phyloP scores from a whole-genome alignment of 2,113 vertebrate genomes.

The Nerophis ophidion region DNA sequence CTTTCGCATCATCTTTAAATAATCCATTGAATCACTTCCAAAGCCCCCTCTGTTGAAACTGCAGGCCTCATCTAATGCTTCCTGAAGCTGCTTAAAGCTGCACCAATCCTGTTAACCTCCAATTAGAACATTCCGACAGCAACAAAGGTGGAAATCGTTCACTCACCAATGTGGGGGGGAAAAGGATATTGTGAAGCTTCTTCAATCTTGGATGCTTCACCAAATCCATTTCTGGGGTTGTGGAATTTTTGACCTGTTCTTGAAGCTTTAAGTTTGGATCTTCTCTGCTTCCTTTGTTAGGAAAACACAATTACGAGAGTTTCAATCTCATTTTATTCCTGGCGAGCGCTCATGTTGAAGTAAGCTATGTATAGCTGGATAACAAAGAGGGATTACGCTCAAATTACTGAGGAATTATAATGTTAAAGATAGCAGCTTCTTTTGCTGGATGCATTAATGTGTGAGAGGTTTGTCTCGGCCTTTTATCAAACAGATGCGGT shows the following conservation, averaged over 20 bases:
- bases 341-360: background rate
- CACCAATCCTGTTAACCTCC: slow-evolving; percentile 14
- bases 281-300: background rate
- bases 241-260: background rate
- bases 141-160: background rate
- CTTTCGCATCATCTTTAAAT: slow-evolving; percentile 3
- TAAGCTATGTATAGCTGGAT: slow-evolving; percentile 1
- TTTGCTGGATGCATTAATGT: background rate
- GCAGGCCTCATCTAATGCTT: background rate
- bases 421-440: background rate
- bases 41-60: slow-evolving; percentile 6
- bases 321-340: slow-evolving; percentile 10
- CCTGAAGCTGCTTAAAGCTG: slow-evolving; percentile 7
- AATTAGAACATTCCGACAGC: background rate
- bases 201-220: background rate
- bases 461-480: background rate
- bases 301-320: background rate
- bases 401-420: slow-evolving; percentile 17
- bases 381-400: slow-evolving; percentile 35
- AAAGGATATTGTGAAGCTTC: background rate
- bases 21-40: slow-evolving; percentile 11
- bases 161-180: no score
- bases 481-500: background rate
- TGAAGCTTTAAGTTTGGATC: background rate
- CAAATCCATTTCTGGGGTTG: background rate